A percentile compares a stretch with the other conserved stretches of the same genome.
phyloP scores from a whole-genome alignment of 30 jellyfish, hydroid and myxozoan species.

The Turritopsis dohrnii region DNA sequence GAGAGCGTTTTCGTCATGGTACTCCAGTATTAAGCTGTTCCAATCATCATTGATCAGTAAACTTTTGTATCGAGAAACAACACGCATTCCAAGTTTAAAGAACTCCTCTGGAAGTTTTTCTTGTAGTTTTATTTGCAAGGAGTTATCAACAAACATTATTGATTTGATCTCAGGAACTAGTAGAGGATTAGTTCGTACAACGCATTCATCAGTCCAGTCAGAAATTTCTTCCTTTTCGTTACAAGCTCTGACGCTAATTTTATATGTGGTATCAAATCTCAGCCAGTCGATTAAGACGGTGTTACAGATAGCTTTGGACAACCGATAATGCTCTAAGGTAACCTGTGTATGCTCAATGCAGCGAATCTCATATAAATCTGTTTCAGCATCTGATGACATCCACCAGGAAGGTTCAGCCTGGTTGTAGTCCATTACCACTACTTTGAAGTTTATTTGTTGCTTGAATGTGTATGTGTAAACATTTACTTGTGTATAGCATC shows the following conservation, averaged over 20 bases:
- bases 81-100: not conserved
- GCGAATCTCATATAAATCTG: not conserved
- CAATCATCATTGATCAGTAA: not conserved
- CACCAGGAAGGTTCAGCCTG: not conserved
- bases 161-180: not conserved
- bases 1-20: not conserved
- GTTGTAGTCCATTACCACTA: not conserved
- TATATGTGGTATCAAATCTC: not conserved
- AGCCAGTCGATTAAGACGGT: not conserved
- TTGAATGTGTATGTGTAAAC: not conserved
- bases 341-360: not conserved
- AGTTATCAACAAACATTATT: not conserved
- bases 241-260: not conserved
- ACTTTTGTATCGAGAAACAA: not conserved
- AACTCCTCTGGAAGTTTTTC: not conserved
- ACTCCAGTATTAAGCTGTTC: not conserved
- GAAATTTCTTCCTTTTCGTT: not conserved
- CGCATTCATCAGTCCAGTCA: not conserved
- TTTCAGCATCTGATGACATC: conserved; percentile 5
- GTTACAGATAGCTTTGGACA: not conserved
- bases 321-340: not conserved
- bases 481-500: not conserved
- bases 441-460: not conserved
- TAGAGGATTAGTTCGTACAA: not conserved
- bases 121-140: not conserved